Evolutionary conservation across 2,888 invertebrate species (phyloP), one percentile per base, ranked within the genome.

Genomic region (Globia sparganii): DNA sequence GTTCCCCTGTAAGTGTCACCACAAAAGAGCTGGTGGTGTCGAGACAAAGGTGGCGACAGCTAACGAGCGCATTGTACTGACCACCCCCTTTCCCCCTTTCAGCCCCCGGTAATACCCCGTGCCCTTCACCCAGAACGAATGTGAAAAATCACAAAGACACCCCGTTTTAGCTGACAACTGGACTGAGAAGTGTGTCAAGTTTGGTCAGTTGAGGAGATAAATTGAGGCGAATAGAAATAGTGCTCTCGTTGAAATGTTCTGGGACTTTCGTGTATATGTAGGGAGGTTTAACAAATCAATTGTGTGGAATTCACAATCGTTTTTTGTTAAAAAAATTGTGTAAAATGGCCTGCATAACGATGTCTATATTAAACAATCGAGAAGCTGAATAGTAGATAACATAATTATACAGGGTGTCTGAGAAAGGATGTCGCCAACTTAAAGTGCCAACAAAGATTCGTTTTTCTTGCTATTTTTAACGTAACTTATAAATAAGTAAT

Each of bases 41-140:
- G 78, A 88, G 86, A 90, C 88, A 89, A 90, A 86, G 78, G 68
- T 72, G 46, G 66, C 75, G 80, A 78, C 81, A 72, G 80, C 88
- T 91, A 91, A 91, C 90, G 90, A 90, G 86, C 82, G 72, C 83
- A 89, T 87, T 89, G 89, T 87, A 72, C 78, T 80, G 78, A 67
- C 83, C 66, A 18, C 56, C 56, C 61, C 25, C 64, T 11, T 18
- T 28, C n/a, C 6, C n/a, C 68, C 72, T 6, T 66, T 37, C 64
- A n/a, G 37, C 65, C 53, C 61, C 53, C 18, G 2, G 21, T 49
- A 31, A 53, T 46, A 2, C 72, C 65, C 61, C 43, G 56, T 64
- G 64, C 75, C 75, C 72, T 69, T 77, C 72, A 65, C 53, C 53
- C 68, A 65, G 70, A 67, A 71, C 77, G 58, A 88, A 82, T 83